Conservation (phyloP, 1,140 invertebrate species). For the Nasonia vitripennis region DNA sequence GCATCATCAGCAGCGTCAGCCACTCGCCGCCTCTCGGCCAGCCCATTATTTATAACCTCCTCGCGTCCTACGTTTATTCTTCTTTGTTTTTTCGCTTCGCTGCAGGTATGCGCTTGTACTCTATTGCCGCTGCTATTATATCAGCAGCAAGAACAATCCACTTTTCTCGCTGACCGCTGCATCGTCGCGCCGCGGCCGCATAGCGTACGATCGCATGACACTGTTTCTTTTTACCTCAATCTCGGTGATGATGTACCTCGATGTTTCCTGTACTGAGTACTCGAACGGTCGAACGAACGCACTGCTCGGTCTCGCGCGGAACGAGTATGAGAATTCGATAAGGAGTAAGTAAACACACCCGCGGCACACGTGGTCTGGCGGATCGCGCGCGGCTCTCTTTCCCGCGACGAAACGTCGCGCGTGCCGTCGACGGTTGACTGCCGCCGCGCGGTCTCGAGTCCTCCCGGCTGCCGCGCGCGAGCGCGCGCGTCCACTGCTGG, state of each 20-base stretch:
- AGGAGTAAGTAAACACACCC: not conserved
- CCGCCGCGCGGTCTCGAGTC: not conserved
- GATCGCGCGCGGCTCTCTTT: not conserved
- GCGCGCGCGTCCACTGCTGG: not conserved
- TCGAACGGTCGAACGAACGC: too few relatives aligned
- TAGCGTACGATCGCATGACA: not conserved
- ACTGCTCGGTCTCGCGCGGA: too few relatives aligned
- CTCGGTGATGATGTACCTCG: too few relatives aligned
- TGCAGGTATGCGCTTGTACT: not conserved
- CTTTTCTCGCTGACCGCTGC: not conserved
- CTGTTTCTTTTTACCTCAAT: not conserved
- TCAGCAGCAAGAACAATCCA: not conserved
- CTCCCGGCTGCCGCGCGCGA: conserved; percentile 37
- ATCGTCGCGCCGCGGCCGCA: not conserved
- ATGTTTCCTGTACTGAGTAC: not conserved
- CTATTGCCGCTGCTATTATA: not conserved
- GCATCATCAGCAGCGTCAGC: not conserved
- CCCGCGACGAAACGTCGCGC: not conserved
- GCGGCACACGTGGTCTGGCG: not conserved
- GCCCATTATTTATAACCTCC: not conserved
- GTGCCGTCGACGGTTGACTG: conserved; percentile 40
- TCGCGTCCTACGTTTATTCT: not conserved
- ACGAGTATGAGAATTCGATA: too few relatives aligned
- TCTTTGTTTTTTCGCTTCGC: not conserved
- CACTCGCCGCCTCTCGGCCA: not conserved